Evolutionary conservation across 2,888 invertebrate genomes (phyloP), one percentile per base, ranked within the genome.

Genomic region (Phlogophora meticulosa): DNA sequence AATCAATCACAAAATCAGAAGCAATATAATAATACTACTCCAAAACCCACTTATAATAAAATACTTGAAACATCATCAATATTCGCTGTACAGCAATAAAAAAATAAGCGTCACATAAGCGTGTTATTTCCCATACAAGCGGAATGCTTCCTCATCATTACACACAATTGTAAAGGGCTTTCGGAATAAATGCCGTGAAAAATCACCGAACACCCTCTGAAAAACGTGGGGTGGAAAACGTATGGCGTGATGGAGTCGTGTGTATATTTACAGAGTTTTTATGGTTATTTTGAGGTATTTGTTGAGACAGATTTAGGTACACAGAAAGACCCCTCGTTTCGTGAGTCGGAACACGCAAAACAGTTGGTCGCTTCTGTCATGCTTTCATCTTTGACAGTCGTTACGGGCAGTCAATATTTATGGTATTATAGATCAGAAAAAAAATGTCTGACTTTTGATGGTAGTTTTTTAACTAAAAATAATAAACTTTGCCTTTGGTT

Each of bases 121-220:
- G 48, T 56, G 65, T 59, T 51, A 48, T 55, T 51, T 80, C 64
- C 75, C 58, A 70, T 74, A 84, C 82, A 85, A 88, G 52, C 81
- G 81, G 58, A 71, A 83, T 81, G 82, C 81, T 90, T 89, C 85
- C 86, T 69, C 75, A 52, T 83, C 90, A 90, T 91, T 90, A 84
- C 78, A 55, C 83, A 70, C 81, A 84, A 87, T 84, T 87, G 86
- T 87, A 82, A 82, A 80, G 80, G 76, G 78, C 76, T 83, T 77
- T 77, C 65, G 70, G 80, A 80, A 84, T 80, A 81, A 84, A 83
- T 69, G 77, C 74, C 59, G 70, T 74, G 78, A 78, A 82, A 85
- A 83, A 76, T 83, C 71, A 80, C 62, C 77, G 58, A 56, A 40
- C 46, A 20, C 43, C 36, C 58, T 61, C 51, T 62, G 32, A 64